Evolutionary conservation across 2,888 invertebrate species (phyloP), one percentile per base, ranked within the genome.

Genomic region (Drosophila macrospina): DNA sequence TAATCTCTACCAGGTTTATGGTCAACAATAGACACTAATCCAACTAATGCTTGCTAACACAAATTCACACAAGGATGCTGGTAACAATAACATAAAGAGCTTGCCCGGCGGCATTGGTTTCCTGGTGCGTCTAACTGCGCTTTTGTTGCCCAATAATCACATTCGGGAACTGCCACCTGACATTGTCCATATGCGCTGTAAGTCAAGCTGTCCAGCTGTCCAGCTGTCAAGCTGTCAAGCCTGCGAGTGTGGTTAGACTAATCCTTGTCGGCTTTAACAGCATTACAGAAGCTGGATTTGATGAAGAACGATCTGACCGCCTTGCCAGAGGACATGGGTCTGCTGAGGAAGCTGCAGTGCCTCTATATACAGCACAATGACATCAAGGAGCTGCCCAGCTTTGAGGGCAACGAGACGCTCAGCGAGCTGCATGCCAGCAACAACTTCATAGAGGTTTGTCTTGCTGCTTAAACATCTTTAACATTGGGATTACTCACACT

Each of bases 51-150:
- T 62, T 61, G 66, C 67, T 77, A 77, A 77, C 80, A 74, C 51
- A 61, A 61, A 47, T 47, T 11, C 1, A 67, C 30, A 54, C 30
- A 91, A 97, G 97, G 96, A 97, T 93, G 91, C 97, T 80, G 96
- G 97, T 34, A 93, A 95, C 93, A 97, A 97, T 93, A 93, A 94
- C 87, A 92, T 98, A 92, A 93, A 93, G 74, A 92, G 91, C 68
- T 91, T 98, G 90, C 97, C 98, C 26, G 93, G 95, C 72, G 96
- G 97, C 87, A 94, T 98, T 93, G 97, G 97, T 74, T 97, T 96
- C 92, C 92, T 97, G 91, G 96, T 96, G 69, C 94, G 96, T 81
- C 93, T 97, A 90, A 94, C 94, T 61, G 94, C 95, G 89, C 92
- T 97, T 75, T 95, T 96, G 91, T 91, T 96, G 67, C 95, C 96